These are phyloP conservation scores for Oryzias celebensis DNA, from an alignment of 2,113 vertebrate species.

Conservation along the genomic window DNA sequence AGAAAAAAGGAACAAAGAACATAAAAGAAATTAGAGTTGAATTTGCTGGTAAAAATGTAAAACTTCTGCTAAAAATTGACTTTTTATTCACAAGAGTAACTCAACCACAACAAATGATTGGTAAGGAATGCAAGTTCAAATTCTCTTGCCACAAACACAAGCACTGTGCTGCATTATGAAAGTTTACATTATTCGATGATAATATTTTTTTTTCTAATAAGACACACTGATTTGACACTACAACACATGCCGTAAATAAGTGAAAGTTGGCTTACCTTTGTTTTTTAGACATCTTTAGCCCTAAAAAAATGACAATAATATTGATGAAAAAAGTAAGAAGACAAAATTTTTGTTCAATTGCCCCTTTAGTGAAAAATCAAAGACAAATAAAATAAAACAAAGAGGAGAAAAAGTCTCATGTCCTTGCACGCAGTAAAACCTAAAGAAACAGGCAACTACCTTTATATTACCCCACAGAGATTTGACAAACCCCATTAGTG, in stretches of 20 bases:
- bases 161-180: no score
- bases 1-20: no score
- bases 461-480: constrained; percentile 43
- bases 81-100: no score
- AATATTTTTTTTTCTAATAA: no score
- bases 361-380: constrained; percentile 5
- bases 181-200: no score
- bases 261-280: constrained; percentile 46
- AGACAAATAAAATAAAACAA: background rate
- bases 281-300: constrained; percentile 51
- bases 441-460: constrained; percentile 20
- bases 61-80: no score
- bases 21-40: no score
- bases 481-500: constrained; percentile 63
- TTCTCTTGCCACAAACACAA: no score
- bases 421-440: background rate
- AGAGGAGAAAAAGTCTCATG: constrained; percentile 12
- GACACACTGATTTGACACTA: no score
- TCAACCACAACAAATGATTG: no score
- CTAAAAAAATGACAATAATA: background rate
- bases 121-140: no score
- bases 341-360: background rate
- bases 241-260: background rate
- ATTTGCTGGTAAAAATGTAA: no score
- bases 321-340: background rate